These are phyloP conservation scores for Oxyura jamaicensis DNA, from an alignment of 2,113 vertebrate genomes.

Conservation along the genomic window DNA sequence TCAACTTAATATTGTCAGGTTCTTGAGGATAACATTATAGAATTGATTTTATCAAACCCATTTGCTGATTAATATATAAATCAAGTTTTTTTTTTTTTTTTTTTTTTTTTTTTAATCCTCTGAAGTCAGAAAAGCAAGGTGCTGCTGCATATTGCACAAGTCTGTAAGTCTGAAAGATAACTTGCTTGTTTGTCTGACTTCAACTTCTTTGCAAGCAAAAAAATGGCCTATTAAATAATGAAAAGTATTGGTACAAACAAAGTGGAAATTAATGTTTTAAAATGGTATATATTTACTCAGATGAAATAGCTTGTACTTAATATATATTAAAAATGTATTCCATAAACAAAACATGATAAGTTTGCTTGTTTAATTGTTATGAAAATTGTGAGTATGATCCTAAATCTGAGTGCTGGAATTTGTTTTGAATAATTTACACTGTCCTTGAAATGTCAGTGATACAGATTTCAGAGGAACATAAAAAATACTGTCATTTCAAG, in stretches of 20 bases:
- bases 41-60: neutral
- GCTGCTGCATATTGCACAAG: neutral
- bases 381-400: neutral
- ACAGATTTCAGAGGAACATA: neutral
- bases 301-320: conserved; percentile 57
- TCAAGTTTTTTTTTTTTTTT: neutral
- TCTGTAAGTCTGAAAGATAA: neutral
- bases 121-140: neutral
- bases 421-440: conserved; percentile 53
- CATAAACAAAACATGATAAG: conserved; percentile 31
- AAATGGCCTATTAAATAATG: conserved; percentile 37
- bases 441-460: conserved; percentile 8
- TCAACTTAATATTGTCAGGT: neutral
- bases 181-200: neutral
- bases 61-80: neutral
- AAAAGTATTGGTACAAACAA: conserved; percentile 36
- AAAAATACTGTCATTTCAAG: neutral
- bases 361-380: conserved; percentile 41
- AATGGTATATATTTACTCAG: conserved; percentile 1
- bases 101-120: neutral
- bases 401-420: neutral
- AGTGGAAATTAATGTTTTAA: conserved; percentile 56
- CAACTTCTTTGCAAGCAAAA: neutral
- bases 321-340: conserved; percentile 56
- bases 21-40: neutral